A percentile compares a stretch with the other conserved stretches of the same genome.
Conservation (phyloP, 2,888 invertebrate genomes). For the Xestia ashworthii region DNA sequence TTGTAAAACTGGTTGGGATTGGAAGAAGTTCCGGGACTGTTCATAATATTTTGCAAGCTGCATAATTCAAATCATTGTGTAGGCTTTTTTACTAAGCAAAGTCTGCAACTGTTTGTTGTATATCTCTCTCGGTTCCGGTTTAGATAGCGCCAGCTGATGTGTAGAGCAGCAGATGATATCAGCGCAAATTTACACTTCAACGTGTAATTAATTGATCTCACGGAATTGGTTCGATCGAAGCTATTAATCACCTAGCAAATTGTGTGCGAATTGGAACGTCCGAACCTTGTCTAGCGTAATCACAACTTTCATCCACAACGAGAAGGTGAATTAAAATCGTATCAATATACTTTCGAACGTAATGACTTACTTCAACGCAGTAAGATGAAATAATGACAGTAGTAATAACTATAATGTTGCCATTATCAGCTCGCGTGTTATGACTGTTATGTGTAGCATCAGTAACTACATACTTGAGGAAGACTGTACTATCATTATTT, state of each 20-base stretch:
- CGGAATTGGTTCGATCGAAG: constrained; percentile 32
- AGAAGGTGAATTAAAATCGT: constrained; percentile 53
- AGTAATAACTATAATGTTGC: constrained; percentile 42
- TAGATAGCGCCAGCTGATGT: constrained; percentile 37
- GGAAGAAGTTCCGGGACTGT: constrained; percentile 37
- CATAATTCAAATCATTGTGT: neutral
- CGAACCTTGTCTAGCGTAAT: constrained; percentile 45
- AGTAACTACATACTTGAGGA: constrained; percentile 32
- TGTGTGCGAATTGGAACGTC: constrained; percentile 57
- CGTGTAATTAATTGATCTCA: constrained; percentile 48
- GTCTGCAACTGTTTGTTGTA: neutral
- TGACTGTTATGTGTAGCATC: constrained; percentile 38
- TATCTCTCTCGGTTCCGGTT: constrained; percentile 39
- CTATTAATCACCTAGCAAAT: constrained; percentile 55
- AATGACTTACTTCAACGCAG: constrained; percentile 50
- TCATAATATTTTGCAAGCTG: neutral
- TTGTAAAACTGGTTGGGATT: constrained; percentile 9
- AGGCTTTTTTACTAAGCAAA: constrained; percentile 7
- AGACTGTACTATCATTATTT: constrained; percentile 50
- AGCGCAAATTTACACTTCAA: constrained; percentile 47
- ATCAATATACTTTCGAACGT: constrained; percentile 59
- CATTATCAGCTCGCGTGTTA: constrained; percentile 38
- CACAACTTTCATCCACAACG: constrained; percentile 49
- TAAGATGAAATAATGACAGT: constrained; percentile 39
- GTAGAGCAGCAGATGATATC: constrained; percentile 35